Conservation (phyloP, 1,140 invertebrate genomes). For the Sarcophaga bullata region DNA sequence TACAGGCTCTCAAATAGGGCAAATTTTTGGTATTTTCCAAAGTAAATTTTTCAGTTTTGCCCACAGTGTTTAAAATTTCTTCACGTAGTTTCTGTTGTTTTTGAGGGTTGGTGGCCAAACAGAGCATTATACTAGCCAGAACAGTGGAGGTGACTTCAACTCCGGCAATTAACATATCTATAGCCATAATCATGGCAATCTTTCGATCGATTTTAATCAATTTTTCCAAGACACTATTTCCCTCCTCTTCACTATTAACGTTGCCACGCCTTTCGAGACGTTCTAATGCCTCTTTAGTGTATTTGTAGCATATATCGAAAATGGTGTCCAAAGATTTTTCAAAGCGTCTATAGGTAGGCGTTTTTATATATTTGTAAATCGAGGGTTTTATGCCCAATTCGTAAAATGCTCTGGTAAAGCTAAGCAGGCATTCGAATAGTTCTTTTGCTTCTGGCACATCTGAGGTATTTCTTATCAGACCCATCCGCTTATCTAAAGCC, state of each 20-base stretch:
- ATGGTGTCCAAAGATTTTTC: constrained; percentile 66
- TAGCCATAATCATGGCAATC: constrained; percentile 64
- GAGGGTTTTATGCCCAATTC: constrained; percentile 72
- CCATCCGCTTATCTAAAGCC: constrained; percentile 75
- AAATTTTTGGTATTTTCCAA: constrained; percentile 68
- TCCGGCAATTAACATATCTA: constrained; percentile 61
- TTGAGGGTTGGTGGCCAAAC: constrained; percentile 66
- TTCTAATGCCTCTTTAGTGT: constrained; percentile 54
- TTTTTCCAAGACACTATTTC: constrained; percentile 62
- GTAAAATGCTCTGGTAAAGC: constrained; percentile 44
- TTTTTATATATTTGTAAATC: constrained; percentile 72
- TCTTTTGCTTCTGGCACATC: constrained; percentile 60
- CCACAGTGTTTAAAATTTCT: constrained; percentile 70
- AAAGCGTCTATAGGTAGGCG: constrained; percentile 69
- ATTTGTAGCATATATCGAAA: constrained; percentile 49
- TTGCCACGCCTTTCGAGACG: constrained; percentile 51
- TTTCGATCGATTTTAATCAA: constrained; percentile 65
- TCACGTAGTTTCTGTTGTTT: constrained; percentile 75
- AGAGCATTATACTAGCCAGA: constrained; percentile 22
- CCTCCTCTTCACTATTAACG: constrained; percentile 42
- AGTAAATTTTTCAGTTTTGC: constrained; percentile 67
- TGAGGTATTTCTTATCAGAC: constrained; percentile 62
- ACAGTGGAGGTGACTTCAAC: constrained; percentile 51
- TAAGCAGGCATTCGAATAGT: constrained; percentile 30
- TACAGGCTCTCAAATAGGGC: constrained; percentile 73